phyloP scores from a whole-genome alignment of 1,140 invertebrate species.

The Bombus difficillimus region DNA sequence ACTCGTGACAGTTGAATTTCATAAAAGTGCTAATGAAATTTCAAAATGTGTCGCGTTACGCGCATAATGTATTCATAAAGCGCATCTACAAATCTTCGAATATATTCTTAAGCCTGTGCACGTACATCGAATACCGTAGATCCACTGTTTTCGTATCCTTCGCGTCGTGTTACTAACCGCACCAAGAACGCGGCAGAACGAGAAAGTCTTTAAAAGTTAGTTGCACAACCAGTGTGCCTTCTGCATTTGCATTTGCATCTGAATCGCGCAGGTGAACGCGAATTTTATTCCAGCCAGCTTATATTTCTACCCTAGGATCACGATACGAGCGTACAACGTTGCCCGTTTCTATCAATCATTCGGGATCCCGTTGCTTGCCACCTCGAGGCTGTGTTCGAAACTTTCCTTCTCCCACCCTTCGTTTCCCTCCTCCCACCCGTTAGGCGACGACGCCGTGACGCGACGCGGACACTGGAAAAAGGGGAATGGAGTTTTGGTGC shows the following conservation, averaged over 20 bases:
- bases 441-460: neutral
- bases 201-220: conserved; percentile 13
- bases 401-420: conserved; percentile 23
- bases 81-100: neutral
- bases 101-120: neutral
- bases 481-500: conserved; percentile 50
- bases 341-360: conserved; percentile 64
- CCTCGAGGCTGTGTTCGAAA: conserved; percentile 60
- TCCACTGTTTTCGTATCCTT: neutral
- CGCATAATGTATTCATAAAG: neutral
- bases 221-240: conserved; percentile 37
- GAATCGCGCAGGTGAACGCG: conserved; percentile 44
- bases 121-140: neutral
- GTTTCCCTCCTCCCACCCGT: neutral
- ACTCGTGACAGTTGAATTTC: neutral
- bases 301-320: conserved; percentile 47
- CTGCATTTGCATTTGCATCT: conserved; percentile 62
- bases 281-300: conserved; percentile 18
- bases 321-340: conserved; percentile 52
- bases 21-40: neutral
- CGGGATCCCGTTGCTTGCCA: conserved; percentile 48
- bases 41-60: neutral
- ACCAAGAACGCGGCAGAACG: neutral
- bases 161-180: neutral
- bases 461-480: conserved; percentile 15